Base-by-base conservation (phyloP, 2,888 invertebrate species). In the Thera obeliscata region DNA sequence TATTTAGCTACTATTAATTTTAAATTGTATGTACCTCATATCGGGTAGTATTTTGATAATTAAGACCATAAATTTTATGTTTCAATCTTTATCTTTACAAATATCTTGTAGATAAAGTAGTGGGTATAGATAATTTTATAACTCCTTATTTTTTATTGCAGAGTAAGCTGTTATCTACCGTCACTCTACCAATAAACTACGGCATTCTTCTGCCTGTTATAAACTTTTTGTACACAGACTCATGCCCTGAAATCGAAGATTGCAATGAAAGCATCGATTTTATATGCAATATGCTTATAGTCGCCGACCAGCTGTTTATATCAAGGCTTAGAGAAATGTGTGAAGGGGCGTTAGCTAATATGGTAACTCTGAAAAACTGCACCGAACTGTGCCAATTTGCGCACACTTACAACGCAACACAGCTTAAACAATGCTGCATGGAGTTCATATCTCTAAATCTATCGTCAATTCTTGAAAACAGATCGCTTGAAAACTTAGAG, bases 261-360 rank as follows among this genome's bases (percentile, higher is more conserved):
- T 94, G 95, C 49, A 69, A 56, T 5, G 95, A 95, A 60, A 96
- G 96, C 80, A 91, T 96, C 0, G 97, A 97, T 80, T 94, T 95
- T 67, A 94, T 96, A 72, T 96, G 96, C 85, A 96, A 96, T 81
- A 94, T 97, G 81, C 92, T 98, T 36, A 95, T 97, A 7, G 94
- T 96, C 9, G 96, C 97, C 36, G 98, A 98, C 84, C 97, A 98
- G 79, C 94, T 97, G 46, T 95, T 98, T 72, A 95, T 97, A 5
- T 90, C 94, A 1, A 88, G 96, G 9, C 90, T 98, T 8, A 95
- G 96, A 74, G 95, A 96, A 83, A 94, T 96, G 86, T 96, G 97
- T 87, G 96, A 96, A 85, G 89, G 95, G 2, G 89, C 96, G 0
- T 85, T 97, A 46, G 93, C 95, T 0, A 94, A 94, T 67, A 87